Evolutionary conservation across 1,140 invertebrate genomes (phyloP), one percentile per base, ranked within the genome.

Genomic region (Camponotus floridanus): DNA sequence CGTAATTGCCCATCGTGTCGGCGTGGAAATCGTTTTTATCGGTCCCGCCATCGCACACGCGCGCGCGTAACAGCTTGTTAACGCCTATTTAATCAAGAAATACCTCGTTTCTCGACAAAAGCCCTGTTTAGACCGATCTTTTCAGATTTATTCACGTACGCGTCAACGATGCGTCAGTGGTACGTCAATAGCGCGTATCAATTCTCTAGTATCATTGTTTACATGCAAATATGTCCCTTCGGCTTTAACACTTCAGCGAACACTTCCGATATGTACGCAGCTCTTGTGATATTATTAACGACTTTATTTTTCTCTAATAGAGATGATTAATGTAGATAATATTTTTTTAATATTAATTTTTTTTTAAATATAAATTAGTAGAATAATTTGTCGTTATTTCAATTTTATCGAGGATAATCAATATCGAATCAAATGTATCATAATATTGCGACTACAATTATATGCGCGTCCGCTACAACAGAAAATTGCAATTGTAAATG

Each of bases 1-100:
- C 36, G 59, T 89, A 89, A 89, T 83, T 86, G 65, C 9, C 7
- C 31, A n/a, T 45, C 84, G 42, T 89, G 78, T 88, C 76, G 65
- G 51, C 62, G 59, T 39, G 65, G 62, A 73, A 65, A 89, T 88
- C 84, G 84, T 31, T 86, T 59, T 86, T 88, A 89, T 88, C 87
- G 18, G 36, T 11, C 57, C 1, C 9, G 45, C 5, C 13, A 78
- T 88, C 86, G 86, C 67, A 42, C 57, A 21, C 18, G 57, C 45
- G 45, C 26, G 76, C 45, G 45, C 33, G 33, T 48, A 71, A 85
- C 59, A 68, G 18, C 61, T 11, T 78, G 68, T 74, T 68, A 76
- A 87, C 68, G 68, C 68, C 11, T 48, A 84, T 51, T 88, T 83
- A 80, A 88, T 83, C 70, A 76, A 81, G 62, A 62, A 74, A 78